Evolutionary conservation across 2,797 vertebrate species (phyloP).

Genomic region (Selene dorsalis): DNA sequence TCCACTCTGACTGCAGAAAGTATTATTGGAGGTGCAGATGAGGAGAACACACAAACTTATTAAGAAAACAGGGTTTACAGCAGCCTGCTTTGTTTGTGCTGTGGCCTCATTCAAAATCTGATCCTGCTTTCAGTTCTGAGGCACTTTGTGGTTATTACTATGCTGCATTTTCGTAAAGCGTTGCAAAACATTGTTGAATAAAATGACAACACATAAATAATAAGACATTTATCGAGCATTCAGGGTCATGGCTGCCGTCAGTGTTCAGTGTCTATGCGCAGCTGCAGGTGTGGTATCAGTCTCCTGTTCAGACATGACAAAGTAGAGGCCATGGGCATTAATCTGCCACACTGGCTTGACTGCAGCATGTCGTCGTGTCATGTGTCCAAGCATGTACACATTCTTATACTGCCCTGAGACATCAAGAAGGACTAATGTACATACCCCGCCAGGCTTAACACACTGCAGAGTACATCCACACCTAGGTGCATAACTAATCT

Average conservation of each 20-base stretch:
- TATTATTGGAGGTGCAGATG: conserved; percentile 10
- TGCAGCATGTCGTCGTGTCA: conserved; percentile 15
- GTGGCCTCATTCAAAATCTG: conserved; percentile 28
- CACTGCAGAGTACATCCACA: background rate
- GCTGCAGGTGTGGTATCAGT: conserved; percentile 11
- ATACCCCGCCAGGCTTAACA: background rate
- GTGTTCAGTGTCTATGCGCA: background rate
- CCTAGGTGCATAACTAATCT: background rate
- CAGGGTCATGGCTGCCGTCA: conserved; percentile 15
- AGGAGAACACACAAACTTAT: conserved; percentile 1
- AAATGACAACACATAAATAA: conserved; percentile 23
- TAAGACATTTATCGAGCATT: background rate
- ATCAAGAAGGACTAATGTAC: background rate
- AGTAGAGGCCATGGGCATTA: conserved; percentile 20
- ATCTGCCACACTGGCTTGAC: conserved; percentile 42
- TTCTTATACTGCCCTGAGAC: background rate
- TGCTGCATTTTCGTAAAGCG: conserved; percentile 9
- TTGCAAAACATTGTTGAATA: conserved; percentile 3
- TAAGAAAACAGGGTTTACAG: conserved; percentile 17
- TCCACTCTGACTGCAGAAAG: conserved; percentile 19
- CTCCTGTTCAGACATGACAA: conserved; percentile 31
- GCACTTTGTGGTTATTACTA: conserved; percentile 21
- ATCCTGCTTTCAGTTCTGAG: conserved; percentile 32
- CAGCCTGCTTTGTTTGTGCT: conserved; percentile 16
- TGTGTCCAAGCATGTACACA: conserved; percentile 29